phyloP scores from a whole-genome alignment of 2,797 vertebrate species.

The Phaenicophaeus curvirostris region DNA sequence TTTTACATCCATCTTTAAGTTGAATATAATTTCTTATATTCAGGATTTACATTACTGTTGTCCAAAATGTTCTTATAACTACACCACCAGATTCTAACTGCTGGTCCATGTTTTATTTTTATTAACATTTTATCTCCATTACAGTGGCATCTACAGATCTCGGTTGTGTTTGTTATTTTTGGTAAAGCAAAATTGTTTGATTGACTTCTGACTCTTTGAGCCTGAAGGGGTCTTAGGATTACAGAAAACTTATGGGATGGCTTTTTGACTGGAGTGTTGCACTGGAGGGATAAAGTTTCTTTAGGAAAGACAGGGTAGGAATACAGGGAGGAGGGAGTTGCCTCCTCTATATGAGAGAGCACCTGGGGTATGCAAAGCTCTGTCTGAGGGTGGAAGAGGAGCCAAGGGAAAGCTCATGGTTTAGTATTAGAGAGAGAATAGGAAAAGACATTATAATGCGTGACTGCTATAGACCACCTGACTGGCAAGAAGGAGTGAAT shows the following conservation, averaged over 20 bases:
- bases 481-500: background rate
- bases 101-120: background rate
- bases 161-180: background rate
- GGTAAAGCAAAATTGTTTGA: background rate
- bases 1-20: background rate
- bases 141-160: background rate
- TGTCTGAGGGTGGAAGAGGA: background rate
- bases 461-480: background rate
- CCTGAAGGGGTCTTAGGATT: background rate
- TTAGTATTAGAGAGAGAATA: background rate
- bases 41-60: background rate
- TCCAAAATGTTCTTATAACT: background rate
- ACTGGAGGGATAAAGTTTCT: background rate
- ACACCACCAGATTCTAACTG: background rate
- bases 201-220: background rate
- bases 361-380: background rate
- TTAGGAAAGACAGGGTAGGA: background rate
- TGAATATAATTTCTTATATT: background rate
- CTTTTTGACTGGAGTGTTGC: background rate
- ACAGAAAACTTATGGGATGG: background rate
- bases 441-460: background rate
- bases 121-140: background rate
- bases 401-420: fast-evolving
- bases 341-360: background rate
- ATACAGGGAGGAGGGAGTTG: background rate